Base-by-base conservation (phyloP, 2,797 vertebrate species). In the Gastrophryne carolinensis region DNA sequence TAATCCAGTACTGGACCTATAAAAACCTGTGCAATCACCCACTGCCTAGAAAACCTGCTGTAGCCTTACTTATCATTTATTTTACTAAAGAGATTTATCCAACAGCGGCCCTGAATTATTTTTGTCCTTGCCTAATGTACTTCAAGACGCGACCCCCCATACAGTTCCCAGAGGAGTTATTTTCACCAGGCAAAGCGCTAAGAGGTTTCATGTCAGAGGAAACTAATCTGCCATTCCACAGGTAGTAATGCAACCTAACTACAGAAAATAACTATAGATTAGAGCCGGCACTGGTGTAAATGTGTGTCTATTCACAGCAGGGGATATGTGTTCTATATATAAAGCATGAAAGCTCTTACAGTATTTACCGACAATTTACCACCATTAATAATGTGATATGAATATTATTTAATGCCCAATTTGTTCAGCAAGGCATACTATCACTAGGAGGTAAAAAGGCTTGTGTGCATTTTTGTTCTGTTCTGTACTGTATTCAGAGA, bases 31-130 rank as follows among this genome's bases (percentile, higher is more conserved):
- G n/a, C n/a, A n/a, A n/a, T n/a, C n/a, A n/a, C n/a, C n/a, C n/a
- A n/a, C n/a, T n/a, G n/a, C n/a, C n/a, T n/a, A n/a, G n/a, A n/a
- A n/a, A n/a, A n/a, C n/a, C n/a, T n/a, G n/a, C n/a, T n/a, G n/a
- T 32, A 50, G 13, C 1, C 15, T 47, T 47, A 29, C n/a, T 26
- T 24, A 63, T 63, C 61, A 63, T 13, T n/a, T 47, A 63, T 69
- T 57, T 57, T 69, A 19, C 52, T 30, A 41, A 17, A 44, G 24
- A 34, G 21, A 7, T 69, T 69, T 69, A 56, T 56, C 26, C n/a
- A 26, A 47, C 24, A 44, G 19, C 1, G 29, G 32, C 5, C 35
- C 27, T 37, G n/a, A 26, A 53, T 67, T 44, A 15, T 15, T 15
- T 27, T 44, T 27, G 12, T 27, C 4, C 11, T 19, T 41, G 21